Conservation (phyloP, 2,797 vertebrate species). For the Ficedula albicollis region DNA sequence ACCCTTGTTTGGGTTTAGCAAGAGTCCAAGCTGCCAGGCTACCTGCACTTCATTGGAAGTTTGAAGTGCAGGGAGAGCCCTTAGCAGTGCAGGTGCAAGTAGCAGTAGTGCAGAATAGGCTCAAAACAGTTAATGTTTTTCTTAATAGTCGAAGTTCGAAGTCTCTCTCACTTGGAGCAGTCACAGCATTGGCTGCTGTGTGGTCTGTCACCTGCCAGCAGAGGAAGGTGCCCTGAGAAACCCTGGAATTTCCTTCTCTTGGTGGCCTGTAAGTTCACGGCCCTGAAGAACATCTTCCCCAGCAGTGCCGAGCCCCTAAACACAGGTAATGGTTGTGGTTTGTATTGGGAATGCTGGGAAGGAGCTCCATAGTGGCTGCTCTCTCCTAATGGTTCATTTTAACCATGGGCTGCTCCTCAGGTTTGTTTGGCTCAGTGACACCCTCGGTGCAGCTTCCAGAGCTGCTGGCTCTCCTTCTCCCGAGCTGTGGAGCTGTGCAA, state of each 20-base stretch:
- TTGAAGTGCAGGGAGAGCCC: neutral
- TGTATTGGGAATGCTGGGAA: neutral
- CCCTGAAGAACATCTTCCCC: neutral
- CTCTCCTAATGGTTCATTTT: neutral
- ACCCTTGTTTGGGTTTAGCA: neutral
- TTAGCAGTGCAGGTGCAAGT: neutral
- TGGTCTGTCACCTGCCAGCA: neutral
- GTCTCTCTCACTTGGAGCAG: neutral
- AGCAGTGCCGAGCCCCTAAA: neutral
- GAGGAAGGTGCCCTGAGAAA: neutral
- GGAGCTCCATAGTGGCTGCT: accelerated
- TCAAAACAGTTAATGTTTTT: neutral
- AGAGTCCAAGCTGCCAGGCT: neutral
- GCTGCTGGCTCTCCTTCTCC: neutral
- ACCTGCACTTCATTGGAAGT: neutral
- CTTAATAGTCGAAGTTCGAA: neutral
- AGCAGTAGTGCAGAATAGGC: neutral
- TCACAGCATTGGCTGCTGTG: neutral
- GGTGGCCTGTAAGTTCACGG: accelerated
- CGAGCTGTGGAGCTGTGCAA: neutral
- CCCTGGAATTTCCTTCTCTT: neutral
- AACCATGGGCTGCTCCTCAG: neutral
- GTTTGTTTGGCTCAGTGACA: neutral
- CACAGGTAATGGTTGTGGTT: neutral
- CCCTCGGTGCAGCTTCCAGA: neutral